These are phyloP conservation scores for Goniozus legneri DNA, from an alignment of 1,140 invertebrate genomes.

Conservation along the genomic window DNA sequence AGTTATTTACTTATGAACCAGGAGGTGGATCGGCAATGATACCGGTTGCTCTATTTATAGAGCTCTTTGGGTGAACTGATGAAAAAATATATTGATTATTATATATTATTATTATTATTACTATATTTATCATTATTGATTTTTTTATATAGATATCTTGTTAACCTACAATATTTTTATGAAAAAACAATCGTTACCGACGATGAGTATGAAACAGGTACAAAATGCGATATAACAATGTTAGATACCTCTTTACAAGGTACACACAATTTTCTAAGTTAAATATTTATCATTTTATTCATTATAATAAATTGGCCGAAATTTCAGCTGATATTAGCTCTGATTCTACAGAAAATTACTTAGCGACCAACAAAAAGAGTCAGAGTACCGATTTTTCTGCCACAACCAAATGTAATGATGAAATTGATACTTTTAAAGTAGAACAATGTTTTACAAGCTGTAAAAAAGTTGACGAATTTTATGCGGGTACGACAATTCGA, in stretches of 20 bases:
- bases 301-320: too few species aligned
- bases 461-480: background rate
- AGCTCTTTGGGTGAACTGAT: slow-evolving; percentile 57
- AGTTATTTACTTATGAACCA: slow-evolving; percentile 76
- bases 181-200: background rate
- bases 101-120: background rate
- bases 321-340: too few species aligned
- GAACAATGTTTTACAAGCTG: background rate
- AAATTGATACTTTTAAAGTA: too few species aligned
- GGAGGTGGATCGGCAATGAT: slow-evolving; percentile 80
- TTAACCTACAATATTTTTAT: background rate
- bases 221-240: background rate
- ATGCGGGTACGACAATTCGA: background rate
- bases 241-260: too few species aligned
- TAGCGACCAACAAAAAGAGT: too few species aligned
- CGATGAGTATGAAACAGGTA: background rate
- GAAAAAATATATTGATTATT: slow-evolving; percentile 8
- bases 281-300: too few species aligned
- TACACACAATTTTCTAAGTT: too few species aligned
- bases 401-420: too few species aligned
- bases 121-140: background rate
- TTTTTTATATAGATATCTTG: background rate
- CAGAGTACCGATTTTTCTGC: too few species aligned
- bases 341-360: too few species aligned
- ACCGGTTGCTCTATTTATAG: slow-evolving; percentile 65